Evolutionary conservation across 2,113 vertebrate species (phyloP).

Genomic region (Orthochromis malagaraziensis): DNA sequence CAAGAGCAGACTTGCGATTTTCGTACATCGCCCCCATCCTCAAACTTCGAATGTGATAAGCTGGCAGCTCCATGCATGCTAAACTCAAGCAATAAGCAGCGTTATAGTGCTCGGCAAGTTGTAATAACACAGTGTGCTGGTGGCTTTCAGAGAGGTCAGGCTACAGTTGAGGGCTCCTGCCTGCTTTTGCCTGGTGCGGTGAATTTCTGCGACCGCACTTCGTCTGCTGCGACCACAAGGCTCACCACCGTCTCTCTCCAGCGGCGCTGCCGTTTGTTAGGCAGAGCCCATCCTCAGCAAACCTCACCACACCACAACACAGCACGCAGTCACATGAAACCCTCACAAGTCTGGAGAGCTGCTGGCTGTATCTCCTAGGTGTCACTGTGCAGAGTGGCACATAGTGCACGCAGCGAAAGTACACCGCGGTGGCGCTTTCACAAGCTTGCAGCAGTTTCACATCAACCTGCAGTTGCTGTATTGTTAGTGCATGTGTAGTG

Average conservation of each 20-base stretch:
- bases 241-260: conserved; percentile 55
- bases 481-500: neutral
- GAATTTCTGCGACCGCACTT: conserved; percentile 23
- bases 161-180: conserved; percentile 38
- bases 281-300: conserved; percentile 44
- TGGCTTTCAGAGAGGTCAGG: conserved; percentile 50
- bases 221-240: conserved; percentile 53
- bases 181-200: conserved; percentile 35
- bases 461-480: conserved; percentile 3
- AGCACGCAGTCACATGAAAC: conserved; percentile 35
- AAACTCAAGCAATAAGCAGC: conserved; percentile 25
- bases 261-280: conserved; percentile 36
- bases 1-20: conserved; percentile 1
- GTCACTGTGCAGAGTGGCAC: neutral
- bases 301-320: conserved; percentile 47
- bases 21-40: neutral
- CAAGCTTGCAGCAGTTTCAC: conserved; percentile 13
- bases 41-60: conserved; percentile 15
- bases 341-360: neutral
- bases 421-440: neutral
- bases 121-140: conserved; percentile 45
- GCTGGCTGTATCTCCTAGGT: neutral
- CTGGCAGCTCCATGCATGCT: conserved; percentile 21
- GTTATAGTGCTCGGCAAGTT: conserved; percentile 44
- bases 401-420: neutral